phyloP scores from a whole-genome alignment of 2,888 invertebrate genomes.

The Drosophila trichaetosa region DNA sequence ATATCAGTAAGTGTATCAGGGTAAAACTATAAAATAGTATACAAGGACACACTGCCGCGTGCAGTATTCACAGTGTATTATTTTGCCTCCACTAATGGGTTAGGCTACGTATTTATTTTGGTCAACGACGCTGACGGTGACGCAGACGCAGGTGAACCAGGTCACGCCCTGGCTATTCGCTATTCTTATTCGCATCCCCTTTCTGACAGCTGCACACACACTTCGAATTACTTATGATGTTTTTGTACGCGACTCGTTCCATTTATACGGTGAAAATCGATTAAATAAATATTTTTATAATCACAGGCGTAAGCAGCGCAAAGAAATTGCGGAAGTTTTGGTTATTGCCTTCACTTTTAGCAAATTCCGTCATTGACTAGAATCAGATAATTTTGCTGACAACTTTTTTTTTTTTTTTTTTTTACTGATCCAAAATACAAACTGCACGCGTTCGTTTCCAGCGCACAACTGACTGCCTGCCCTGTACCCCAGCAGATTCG shows the following conservation, averaged over 20 bases:
- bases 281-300: conserved; percentile 31
- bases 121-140: neutral
- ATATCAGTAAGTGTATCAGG: conserved; percentile 67
- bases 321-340: conserved; percentile 28
- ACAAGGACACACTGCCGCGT: conserved; percentile 25
- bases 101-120: neutral
- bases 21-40: conserved; percentile 57
- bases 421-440: conserved; percentile 54
- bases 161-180: conserved; percentile 44
- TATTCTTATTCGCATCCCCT: conserved; percentile 10
- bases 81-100: conserved; percentile 2
- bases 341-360: neutral
- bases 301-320: conserved; percentile 4
- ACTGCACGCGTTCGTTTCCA: conserved; percentile 80
- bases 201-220: conserved; percentile 54
- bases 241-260: conserved; percentile 19
- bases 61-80: conserved; percentile 14
- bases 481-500: conserved; percentile 54
- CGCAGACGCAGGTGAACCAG: conserved; percentile 16
- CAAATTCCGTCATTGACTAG: conserved; percentile 16
- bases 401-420: neutral
- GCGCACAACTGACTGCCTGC: conserved; percentile 77
- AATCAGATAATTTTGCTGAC: conserved; percentile 23
- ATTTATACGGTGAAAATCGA: conserved; percentile 51
- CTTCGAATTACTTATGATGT: conserved; percentile 57